Conservation (phyloP, 1,140 invertebrate genomes). For the Zaprionus capensis region DNA sequence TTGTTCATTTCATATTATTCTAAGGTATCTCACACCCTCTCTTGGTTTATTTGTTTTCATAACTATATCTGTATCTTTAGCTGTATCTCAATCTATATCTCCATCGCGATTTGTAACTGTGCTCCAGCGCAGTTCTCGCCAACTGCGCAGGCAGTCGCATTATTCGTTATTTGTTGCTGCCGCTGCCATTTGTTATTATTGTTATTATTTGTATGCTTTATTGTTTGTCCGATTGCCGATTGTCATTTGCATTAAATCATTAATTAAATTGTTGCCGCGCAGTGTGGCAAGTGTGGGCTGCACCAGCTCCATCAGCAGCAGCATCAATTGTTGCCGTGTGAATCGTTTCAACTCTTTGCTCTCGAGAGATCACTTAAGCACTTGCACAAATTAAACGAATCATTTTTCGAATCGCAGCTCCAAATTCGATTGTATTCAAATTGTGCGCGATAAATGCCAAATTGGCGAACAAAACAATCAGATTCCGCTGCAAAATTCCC, state of each 20-base stretch:
- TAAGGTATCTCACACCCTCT: not conserved
- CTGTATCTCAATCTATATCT: constrained; percentile 20
- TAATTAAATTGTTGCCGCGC: constrained; percentile 53
- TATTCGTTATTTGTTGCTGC: not conserved
- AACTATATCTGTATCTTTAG: not conserved
- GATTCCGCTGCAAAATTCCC: not conserved
- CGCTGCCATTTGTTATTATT: constrained; percentile 22
- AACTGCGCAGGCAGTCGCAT: constrained; percentile 20
- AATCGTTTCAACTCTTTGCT: not conserved
- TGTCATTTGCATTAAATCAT: constrained; percentile 67
- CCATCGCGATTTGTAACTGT: constrained; percentile 26
- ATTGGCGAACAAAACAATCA: constrained; percentile 10
- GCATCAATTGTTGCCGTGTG: constrained; percentile 1
- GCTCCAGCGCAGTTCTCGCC: constrained; percentile 16
- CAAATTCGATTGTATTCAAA: constrained; percentile 33
- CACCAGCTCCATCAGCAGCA: not conserved
- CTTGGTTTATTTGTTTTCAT: not conserved
- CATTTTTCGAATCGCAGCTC: not conserved
- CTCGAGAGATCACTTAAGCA: constrained; percentile 3
- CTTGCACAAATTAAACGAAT: not conserved
- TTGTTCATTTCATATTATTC: not conserved
- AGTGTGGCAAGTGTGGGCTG: constrained; percentile 18
- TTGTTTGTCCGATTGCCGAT: constrained; percentile 29
- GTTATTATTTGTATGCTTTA: constrained; percentile 27
- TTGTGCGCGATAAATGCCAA: constrained; percentile 25